These are phyloP conservation scores for Pygoscelis antarcticus DNA, from an alignment of 2,113 vertebrate genomes.

Conservation along the genomic window DNA sequence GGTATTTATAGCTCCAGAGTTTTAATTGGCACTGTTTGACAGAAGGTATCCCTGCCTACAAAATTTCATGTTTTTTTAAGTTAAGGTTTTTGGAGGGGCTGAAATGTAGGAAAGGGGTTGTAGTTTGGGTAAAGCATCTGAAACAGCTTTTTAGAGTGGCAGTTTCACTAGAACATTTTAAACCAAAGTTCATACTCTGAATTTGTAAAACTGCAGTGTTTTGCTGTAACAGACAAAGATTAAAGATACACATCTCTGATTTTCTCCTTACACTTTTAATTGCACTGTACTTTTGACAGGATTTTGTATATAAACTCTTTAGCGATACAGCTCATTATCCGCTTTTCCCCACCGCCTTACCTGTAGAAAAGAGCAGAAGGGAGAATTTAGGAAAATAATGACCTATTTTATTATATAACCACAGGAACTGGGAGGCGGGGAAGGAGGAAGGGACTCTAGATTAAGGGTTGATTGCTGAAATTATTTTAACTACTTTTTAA, in stretches of 20 bases:
- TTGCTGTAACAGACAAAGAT: not conserved
- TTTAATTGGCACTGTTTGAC: not conserved
- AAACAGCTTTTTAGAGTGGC: not conserved
- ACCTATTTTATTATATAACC: not conserved
- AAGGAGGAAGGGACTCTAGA: not conserved
- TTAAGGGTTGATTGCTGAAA: constrained; percentile 46
- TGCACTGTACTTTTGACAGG: not conserved
- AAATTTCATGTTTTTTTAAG: not conserved
- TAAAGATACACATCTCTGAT: not conserved
- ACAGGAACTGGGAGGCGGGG: not conserved
- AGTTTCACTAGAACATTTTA: not conserved
- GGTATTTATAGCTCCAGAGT: not conserved
- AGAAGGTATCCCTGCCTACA: not conserved
- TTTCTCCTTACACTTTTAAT: not conserved
- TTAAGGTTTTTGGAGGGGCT: not conserved
- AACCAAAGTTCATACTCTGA: not conserved
- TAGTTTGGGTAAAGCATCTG: not conserved
- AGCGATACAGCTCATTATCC: not conserved
- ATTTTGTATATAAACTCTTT: not conserved
- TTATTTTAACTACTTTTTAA: constrained; percentile 56
- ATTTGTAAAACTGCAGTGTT: not conserved
- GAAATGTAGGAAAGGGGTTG: not conserved
- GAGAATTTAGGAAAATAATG: not conserved
- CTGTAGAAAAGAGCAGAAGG: not conserved
- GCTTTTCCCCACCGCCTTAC: not conserved